A percentile compares a stretch with the other conserved stretches of the same genome.
Conservation (phyloP, 2,113 vertebrate genomes). For the Zapornia atra region DNA sequence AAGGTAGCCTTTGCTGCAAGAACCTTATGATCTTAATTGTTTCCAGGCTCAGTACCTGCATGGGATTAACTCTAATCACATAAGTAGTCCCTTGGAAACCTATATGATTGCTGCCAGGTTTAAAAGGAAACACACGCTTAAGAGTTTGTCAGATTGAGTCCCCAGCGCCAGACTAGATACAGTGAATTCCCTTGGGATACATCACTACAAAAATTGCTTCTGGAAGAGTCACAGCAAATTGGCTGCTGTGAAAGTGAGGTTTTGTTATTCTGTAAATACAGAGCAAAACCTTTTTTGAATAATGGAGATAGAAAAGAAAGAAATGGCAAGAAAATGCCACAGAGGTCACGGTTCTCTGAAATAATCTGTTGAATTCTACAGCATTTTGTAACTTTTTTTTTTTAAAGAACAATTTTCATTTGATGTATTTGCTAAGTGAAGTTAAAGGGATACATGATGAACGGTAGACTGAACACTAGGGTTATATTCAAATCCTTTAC, state of each 20-base stretch:
- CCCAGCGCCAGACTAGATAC: neutral
- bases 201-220: neutral
- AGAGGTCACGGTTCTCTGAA: neutral
- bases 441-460: neutral
- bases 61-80: neutral
- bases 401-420: neutral
- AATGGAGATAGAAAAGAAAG: neutral
- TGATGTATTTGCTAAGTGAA: neutral
- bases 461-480: neutral
- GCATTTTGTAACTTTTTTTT: neutral
- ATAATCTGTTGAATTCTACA: neutral
- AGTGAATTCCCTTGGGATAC: neutral
- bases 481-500: neutral
- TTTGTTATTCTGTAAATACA: neutral
- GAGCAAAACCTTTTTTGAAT: neutral
- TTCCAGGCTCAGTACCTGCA: neutral
- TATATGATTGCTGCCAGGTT: neutral
- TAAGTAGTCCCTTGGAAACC: neutral
- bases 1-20: slow-evolving; percentile 7
- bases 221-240: neutral
- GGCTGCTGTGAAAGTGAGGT: neutral
- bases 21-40: slow-evolving; percentile 26
- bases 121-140: accelerated
- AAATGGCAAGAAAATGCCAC: neutral
- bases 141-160: neutral